Evolutionary conservation across 2,797 vertebrate species (phyloP).

Genomic region (Urocyon cinereoargenteus): DNA sequence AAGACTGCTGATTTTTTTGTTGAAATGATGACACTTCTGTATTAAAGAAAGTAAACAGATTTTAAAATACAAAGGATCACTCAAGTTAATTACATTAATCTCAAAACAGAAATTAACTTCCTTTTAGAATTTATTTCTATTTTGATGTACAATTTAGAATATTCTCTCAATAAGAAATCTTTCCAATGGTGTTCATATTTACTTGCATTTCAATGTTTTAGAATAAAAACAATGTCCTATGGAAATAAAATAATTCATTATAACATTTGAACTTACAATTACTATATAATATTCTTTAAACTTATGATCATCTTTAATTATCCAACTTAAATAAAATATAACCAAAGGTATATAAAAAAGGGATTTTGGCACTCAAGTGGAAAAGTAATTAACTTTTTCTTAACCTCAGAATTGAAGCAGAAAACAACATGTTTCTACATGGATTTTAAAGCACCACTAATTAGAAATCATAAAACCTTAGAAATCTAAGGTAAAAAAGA

Average conservation of each 20-base stretch:
- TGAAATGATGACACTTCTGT: constrained; percentile 95
- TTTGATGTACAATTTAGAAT: constrained; percentile 49
- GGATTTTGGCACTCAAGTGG: constrained; percentile 20
- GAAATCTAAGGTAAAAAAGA: constrained; percentile 22
- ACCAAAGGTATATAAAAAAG: neutral
- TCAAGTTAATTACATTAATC: constrained; percentile 40
- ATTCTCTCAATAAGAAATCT: constrained; percentile 37
- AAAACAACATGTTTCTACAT: constrained; percentile 50
- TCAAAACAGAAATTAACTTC: constrained; percentile 21
- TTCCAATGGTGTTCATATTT: neutral
- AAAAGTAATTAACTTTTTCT: constrained; percentile 64
- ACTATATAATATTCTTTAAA: neutral
- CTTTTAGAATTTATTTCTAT: neutral
- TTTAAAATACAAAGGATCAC: constrained; percentile 13
- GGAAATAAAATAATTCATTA: constrained; percentile 9
- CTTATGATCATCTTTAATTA: constrained; percentile 53
- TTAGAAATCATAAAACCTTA: constrained; percentile 60
- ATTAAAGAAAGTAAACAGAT: constrained; percentile 58
- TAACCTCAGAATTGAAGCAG: constrained; percentile 57
- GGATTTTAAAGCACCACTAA: constrained; percentile 31
- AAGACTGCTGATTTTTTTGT: constrained; percentile 91
- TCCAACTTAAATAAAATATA: constrained; percentile 54
- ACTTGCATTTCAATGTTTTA: neutral
- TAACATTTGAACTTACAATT: constrained; percentile 39
- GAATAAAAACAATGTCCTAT: neutral